Conservation (phyloP, 2,113 vertebrate species). For the Girardinichthys multiradiatus region DNA sequence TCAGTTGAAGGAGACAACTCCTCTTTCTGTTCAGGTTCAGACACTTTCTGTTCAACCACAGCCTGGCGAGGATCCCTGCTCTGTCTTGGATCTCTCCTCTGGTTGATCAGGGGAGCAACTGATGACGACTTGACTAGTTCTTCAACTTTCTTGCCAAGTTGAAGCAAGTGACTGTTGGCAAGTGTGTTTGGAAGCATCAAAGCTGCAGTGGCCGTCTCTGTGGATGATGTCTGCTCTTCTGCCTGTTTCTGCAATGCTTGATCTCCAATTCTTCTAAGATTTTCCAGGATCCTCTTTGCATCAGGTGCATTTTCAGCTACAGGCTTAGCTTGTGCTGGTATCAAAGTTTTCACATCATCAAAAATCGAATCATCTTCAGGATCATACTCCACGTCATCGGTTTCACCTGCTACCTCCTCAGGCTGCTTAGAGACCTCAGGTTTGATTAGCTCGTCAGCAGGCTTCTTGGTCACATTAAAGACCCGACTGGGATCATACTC, state of each 20-base stretch:
- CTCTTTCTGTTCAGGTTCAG: conserved; percentile 67
- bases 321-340: conserved; percentile 77
- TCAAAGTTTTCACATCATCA: conserved; percentile 88
- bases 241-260: conserved; percentile 87
- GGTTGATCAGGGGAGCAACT: conserved; percentile 77
- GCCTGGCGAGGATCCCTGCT: conserved; percentile 89
- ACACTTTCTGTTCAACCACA: conserved; percentile 57
- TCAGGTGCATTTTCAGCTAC: conserved; percentile 67
- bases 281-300: conserved; percentile 89
- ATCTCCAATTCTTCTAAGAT: conserved; percentile 90
- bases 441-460: conserved; percentile 61
- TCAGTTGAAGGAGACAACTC: conserved; percentile 44
- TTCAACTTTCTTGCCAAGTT: conserved; percentile 82
- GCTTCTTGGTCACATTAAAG: conserved; percentile 73
- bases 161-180: conserved; percentile 83
- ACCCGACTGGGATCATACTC: conserved; percentile 89
- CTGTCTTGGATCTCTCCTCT: conserved; percentile 85
- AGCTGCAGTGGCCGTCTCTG: conserved; percentile 73
- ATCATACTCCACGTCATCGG: conserved; percentile 94
- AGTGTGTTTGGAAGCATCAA: conserved; percentile 84
- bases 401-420: conserved; percentile 49
- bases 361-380: conserved; percentile 97
- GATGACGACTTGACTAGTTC: conserved; percentile 74
- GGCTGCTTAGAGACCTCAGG: conserved; percentile 63
- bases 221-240: conserved; percentile 83